These are phyloP conservation scores for Origma solitaria DNA, from an alignment of 2,113 vertebrate species.

Conservation along the genomic window DNA sequence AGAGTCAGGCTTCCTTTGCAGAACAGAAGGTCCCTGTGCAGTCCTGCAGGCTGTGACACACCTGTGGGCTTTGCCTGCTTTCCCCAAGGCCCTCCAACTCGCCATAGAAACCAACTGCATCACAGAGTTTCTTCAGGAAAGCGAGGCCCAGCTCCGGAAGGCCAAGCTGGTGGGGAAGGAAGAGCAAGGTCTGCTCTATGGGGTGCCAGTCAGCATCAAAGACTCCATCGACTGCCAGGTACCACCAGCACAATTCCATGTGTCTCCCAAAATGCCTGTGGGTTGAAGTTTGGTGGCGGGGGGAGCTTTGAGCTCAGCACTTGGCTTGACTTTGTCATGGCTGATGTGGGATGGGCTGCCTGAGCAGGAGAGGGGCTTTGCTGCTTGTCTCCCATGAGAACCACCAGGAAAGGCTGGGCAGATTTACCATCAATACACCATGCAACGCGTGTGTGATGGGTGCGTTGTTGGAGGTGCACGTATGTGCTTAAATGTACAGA, in stretches of 20 bases:
- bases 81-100: conserved; percentile 69
- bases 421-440: not conserved
- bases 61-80: not conserved
- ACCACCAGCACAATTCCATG: rapidly evolving
- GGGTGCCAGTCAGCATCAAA: conserved; percentile 83
- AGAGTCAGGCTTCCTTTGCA: not conserved
- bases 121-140: conserved; percentile 73
- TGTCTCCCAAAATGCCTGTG: not conserved
- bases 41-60: rapidly evolving
- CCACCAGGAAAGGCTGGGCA: not conserved
- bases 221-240: conserved; percentile 79
- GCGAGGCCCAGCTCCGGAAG: conserved; percentile 64
- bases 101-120: conserved; percentile 78
- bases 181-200: conserved; percentile 41
- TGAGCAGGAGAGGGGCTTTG: not conserved
- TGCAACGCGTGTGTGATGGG: rapidly evolving
- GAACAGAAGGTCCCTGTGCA: not conserved
- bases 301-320: not conserved
- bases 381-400: not conserved
- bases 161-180: conserved; percentile 11
- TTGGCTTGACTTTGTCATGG: not conserved
- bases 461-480: not conserved
- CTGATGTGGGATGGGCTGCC: not conserved
- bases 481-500: rapidly evolving
- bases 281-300: not conserved